Percentiles rank a stretch among this genome's conserved stretches.
phyloP scores from a whole-genome alignment of 1,140 invertebrate species.

The Meteorus sp. region DNA sequence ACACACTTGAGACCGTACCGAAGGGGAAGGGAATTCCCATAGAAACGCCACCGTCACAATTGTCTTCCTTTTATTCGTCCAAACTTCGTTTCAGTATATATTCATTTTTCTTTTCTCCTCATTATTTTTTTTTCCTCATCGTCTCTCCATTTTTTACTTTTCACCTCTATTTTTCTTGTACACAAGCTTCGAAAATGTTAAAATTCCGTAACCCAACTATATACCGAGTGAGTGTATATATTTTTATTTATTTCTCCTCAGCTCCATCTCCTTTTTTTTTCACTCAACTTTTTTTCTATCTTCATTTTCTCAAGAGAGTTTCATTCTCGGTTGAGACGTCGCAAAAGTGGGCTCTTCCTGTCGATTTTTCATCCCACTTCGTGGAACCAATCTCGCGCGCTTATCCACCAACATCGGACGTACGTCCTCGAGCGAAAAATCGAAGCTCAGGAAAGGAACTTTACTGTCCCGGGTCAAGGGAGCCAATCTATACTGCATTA shows the following conservation, averaged over 20 bases:
- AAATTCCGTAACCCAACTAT: too few species aligned
- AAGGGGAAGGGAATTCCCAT: not conserved
- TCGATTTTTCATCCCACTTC: constrained; percentile 3
- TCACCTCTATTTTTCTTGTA: too few species aligned
- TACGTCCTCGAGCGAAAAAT: constrained; percentile 16
- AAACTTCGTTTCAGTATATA: too few species aligned
- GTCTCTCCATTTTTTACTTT: not conserved
- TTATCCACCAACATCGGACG: constrained; percentile 4
- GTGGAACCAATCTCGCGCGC: constrained; percentile 13
- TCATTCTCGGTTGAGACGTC: constrained; percentile 1
- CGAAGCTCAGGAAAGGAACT: not conserved
- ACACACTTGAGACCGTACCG: not conserved
- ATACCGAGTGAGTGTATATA: too few species aligned
- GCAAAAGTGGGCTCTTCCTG: not conserved
- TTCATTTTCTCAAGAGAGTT: not conserved
- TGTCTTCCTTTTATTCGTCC: not conserved
- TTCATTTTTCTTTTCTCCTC: too few species aligned
- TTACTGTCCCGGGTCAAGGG: not conserved
- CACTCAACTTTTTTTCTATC: too few species aligned
- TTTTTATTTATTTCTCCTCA: too few species aligned
- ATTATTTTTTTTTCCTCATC: not conserved
- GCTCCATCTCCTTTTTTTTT: too few species aligned
- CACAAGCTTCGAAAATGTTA: too few species aligned
- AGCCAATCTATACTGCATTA: not conserved
- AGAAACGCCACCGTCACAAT: not conserved